Base-by-base conservation (phyloP, 2,888 invertebrate genomes). In the Sesamia inferens region DNA sequence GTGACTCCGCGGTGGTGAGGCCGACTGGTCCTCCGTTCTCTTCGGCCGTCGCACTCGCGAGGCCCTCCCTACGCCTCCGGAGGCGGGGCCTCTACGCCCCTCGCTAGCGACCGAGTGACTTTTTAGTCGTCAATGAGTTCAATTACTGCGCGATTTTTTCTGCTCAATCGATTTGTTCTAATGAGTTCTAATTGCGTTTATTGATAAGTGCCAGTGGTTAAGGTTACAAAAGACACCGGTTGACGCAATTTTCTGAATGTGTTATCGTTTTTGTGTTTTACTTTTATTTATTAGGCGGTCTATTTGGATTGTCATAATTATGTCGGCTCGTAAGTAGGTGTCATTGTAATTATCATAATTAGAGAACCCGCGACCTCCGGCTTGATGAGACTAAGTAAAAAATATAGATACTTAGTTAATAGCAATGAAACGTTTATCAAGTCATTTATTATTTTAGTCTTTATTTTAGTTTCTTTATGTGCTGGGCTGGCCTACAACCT, bases 11-110 rank as follows among this genome's bases (percentile, higher is more conserved):
- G 94, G 90, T 91, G 87, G 92, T 90, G 91, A 91, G 85, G 90
- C 91, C 94, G 92, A 96, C 96, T 96, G 95, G 92, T 91, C 92
- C 94, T 94, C 94, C 91, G 90, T 90, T 93, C 94, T 94, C 94
- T 91, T 92, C 93, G 83, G 86, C 72, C 79, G 85, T 79, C 85
- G 87, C 88, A 88, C 88, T 89, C 91, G 84, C 89, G 86, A 86
- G 92, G 91, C 91, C 95, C 95, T 95, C 95, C 95, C 94, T 90
- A 93, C 95, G 95, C 94, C 95, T 92, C 90, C 86, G 84, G 44
- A 90, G 94, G 93, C 93, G 93, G 92, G 84, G 92, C 90, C 73
- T 78, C 77, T 13, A 85, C 92, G 92, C 93, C 94, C 92, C 88
- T 75, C 79, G 66, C 69, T 87, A 83, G 83, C 84, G 79, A 81